Percentiles rank a stretch among this genome's conserved stretches.
These are phyloP conservation scores for Accipiter minullus DNA, from an alignment of 2,797 vertebrate species.

Conservation along the genomic window DNA sequence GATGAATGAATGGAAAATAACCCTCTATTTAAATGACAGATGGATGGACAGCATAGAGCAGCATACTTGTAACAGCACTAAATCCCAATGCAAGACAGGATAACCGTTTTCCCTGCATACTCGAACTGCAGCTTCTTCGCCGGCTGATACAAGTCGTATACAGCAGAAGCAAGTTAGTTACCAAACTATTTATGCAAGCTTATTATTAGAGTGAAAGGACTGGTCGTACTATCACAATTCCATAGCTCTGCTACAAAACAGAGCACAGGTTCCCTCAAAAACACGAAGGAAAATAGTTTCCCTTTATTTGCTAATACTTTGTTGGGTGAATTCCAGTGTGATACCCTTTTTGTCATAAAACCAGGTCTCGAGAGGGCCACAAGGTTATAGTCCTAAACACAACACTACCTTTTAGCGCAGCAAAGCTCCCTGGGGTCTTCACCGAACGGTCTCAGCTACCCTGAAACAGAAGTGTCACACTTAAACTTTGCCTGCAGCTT, in stretches of 20 bases:
- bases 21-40: not conserved
- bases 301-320: not conserved
- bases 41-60: not conserved
- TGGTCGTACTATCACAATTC: not conserved
- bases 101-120: not conserved
- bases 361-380: not conserved
- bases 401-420: rapidly evolving
- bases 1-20: not conserved
- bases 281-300: not conserved
- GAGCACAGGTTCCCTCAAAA: not conserved
- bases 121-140: not conserved
- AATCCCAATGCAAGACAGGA: not conserved
- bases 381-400: rapidly evolving
- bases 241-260: not conserved
- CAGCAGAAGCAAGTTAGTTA: not conserved
- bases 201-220: not conserved
- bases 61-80: not conserved
- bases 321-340: not conserved
- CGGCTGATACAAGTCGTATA: not conserved
- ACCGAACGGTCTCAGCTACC: rapidly evolving
- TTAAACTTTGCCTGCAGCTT: not conserved
- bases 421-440: not conserved
- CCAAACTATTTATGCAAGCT: not conserved
- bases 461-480: not conserved
- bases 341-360: not conserved